Evolutionary conservation across 2,888 invertebrate species (phyloP).

Genomic region (Camptogramma bilineatum): DNA sequence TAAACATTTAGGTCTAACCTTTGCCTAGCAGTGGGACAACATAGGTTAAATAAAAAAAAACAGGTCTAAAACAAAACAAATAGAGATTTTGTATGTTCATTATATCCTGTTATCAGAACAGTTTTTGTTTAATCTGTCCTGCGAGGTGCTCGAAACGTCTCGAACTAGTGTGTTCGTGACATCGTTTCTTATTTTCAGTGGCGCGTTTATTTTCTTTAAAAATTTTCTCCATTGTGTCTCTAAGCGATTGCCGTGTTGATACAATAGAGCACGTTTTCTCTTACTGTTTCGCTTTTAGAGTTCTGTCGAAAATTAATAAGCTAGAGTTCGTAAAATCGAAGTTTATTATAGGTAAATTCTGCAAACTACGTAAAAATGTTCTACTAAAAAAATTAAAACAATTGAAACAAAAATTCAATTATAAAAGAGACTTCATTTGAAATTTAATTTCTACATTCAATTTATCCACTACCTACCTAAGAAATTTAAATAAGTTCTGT

Average conservation of each 20-base stretch:
- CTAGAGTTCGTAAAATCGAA: background rate
- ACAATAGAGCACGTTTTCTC: constrained; percentile 41
- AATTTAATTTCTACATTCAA: background rate
- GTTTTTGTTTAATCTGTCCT: constrained; percentile 36
- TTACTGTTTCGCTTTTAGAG: constrained; percentile 19
- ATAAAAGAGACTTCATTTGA: background rate
- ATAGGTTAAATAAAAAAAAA: background rate
- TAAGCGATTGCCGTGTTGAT: constrained; percentile 50
- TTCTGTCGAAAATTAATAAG: constrained; percentile 6
- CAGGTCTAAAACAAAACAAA: constrained; percentile 15
- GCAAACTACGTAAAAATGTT: too few relatives aligned
- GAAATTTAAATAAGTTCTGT: background rate
- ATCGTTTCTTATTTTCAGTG: constrained; percentile 58
- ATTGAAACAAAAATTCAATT: background rate
- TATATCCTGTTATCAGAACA: constrained; percentile 25
- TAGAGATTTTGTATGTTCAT: constrained; percentile 27
- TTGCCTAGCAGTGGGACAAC: too few relatives aligned
- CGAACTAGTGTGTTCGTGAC: constrained; percentile 59
- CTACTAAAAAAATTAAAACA: background rate
- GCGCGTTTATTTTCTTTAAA: constrained; percentile 62
- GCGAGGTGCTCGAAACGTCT: constrained; percentile 38
- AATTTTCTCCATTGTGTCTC: constrained; percentile 56
- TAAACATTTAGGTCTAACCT: too few relatives aligned
- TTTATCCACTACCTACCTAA: background rate
- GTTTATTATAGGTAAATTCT: background rate